These are phyloP conservation scores for Psephotus haematonotus DNA, from an alignment of 2,113 vertebrate species.

Conservation along the genomic window DNA sequence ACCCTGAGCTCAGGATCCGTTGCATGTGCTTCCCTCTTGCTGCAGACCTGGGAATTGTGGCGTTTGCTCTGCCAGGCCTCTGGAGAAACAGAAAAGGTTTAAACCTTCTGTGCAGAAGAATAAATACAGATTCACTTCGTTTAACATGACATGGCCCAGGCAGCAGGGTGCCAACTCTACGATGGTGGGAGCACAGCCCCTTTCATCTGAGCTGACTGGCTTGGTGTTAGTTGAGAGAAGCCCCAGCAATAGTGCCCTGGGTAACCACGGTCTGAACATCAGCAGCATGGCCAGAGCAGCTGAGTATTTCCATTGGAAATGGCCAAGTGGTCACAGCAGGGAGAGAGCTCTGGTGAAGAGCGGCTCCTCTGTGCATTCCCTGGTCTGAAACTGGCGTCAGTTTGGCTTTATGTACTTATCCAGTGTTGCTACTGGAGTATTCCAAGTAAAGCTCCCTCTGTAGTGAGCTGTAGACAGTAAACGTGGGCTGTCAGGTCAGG, in stretches of 20 bases:
- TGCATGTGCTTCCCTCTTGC: neutral
- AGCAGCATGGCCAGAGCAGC: neutral
- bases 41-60: neutral
- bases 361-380: fast-evolving
- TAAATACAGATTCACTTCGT: neutral
- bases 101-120: neutral
- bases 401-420: neutral
- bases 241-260: neutral
- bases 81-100: neutral
- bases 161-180: neutral
- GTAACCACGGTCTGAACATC: neutral
- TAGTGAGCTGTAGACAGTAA: neutral
- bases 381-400: fast-evolving
- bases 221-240: neutral
- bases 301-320: neutral
- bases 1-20: neutral
- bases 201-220: neutral
- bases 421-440: neutral
- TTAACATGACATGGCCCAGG: neutral
- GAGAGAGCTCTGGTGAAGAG: neutral
- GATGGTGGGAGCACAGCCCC: fast-evolving
- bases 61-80: neutral
- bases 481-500: fast-evolving
- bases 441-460: neutral
- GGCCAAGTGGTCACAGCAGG: neutral